Evolutionary conservation across 2,888 invertebrate genomes (phyloP), one percentile per base, ranked within the genome.

Genomic region (Aspidiotus destructor): DNA sequence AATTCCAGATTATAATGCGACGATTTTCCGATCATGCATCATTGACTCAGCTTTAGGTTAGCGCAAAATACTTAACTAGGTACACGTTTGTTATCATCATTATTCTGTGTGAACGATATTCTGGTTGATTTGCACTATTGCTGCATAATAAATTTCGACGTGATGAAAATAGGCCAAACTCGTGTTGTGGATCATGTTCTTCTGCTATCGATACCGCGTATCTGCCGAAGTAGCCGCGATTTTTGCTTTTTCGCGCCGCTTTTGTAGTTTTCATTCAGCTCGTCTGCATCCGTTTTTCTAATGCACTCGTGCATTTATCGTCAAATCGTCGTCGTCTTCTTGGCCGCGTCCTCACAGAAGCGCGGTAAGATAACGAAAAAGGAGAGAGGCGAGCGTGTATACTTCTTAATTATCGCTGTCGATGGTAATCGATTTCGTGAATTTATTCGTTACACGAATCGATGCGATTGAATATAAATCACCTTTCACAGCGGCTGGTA

Each of bases 161-260:
- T 63, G 63, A 63, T 63, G 54, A 63, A 63, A 63, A 63, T 63
- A 63, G 63, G 63, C 63, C 63, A 63, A 63, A 63, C 54, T 63
- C 63, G 63, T 63, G 63, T 63, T 63, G 63, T 54, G 41, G 63
- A 63, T 63, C 63, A 63, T 63, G 63, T 63, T 63, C 54, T 54
- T 41, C 17, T 63, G 40, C 41, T 41, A 40, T 63, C 17, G 52
- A 54, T 41, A 52, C 52, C 53, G 54, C 54, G 41, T 54, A 63
- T 63, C 63, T 63, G 54, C 63, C 54, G 63, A 63, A 63, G 63
- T 63, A 63, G 63, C 63, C 63, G 63, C 52, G 52, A 54, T 63
- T 55, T 63, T 54, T 62, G 17, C 42, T 11, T 48, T 48, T n/a
- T 13, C 17, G 40, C 28, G 57, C 17, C 15, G 57, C 15, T 57